A percentile compares a stretch with the other conserved stretches of the same genome.
Evolutionary conservation across 2,888 invertebrate species (phyloP).

Genomic region (Dorcus hopei): DNA sequence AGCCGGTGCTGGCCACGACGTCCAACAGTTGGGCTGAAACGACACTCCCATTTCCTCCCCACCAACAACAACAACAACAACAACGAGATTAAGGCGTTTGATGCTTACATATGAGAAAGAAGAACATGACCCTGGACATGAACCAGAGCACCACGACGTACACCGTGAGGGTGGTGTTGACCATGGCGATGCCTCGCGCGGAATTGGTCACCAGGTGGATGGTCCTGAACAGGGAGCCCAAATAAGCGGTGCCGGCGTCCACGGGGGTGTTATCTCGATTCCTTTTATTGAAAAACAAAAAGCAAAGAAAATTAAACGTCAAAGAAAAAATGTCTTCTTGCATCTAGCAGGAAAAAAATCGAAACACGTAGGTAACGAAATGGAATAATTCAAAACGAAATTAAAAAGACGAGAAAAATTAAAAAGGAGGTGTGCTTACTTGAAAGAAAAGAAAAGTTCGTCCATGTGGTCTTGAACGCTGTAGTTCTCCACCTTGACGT

Average conservation of each 20-base stretch:
- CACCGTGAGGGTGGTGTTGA: not conserved
- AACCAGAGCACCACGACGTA: constrained; percentile 1
- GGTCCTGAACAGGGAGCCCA: not conserved
- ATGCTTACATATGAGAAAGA: constrained; percentile 3
- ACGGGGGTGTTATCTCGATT: not conserved
- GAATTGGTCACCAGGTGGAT: not conserved
- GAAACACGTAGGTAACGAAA: too few species aligned
- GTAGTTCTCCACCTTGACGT: too few species aligned
- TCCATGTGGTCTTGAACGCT: too few species aligned
- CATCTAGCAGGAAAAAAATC: too few species aligned
- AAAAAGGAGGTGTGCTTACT: too few species aligned
- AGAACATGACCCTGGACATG: constrained; percentile 4
- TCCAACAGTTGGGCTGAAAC: constrained; percentile 14
- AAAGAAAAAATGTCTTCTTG: too few species aligned
- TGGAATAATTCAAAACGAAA: too few species aligned
- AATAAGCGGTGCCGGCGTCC: not conserved
- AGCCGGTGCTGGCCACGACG: constrained; percentile 1
- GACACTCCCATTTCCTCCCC: too few species aligned
- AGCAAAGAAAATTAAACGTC: not conserved
- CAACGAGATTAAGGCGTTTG: too few species aligned
- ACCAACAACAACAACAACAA: too few species aligned
- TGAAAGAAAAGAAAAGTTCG: too few species aligned
- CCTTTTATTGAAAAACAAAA: not conserved
- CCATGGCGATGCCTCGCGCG: not conserved
- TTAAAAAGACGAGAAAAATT: too few species aligned